Evolutionary conservation across 2,113 vertebrate genomes (phyloP).

Genomic region (Leptocoma aspasia): DNA sequence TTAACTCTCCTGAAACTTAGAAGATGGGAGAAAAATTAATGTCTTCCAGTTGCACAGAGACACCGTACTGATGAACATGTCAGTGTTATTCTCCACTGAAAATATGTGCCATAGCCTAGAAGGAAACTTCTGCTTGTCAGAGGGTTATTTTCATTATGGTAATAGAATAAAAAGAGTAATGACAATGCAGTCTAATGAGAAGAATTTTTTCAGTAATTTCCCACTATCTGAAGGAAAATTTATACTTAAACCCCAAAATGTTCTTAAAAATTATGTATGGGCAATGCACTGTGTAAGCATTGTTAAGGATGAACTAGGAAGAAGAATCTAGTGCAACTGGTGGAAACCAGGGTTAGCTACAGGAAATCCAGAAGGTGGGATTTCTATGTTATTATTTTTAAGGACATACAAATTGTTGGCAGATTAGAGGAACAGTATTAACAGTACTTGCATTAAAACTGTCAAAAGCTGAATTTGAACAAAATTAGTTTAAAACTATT

Average conservation of each 20-base stretch:
- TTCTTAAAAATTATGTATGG: neutral
- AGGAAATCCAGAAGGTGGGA: neutral
- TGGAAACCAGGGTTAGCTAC: neutral
- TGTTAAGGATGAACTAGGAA: neutral
- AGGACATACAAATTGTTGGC: neutral
- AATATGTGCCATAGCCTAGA: neutral
- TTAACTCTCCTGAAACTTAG: neutral
- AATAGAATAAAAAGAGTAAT: neutral
- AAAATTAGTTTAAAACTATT: neutral
- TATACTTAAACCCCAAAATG: neutral
- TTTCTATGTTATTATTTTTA: neutral
- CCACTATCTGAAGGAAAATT: neutral
- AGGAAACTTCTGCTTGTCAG: neutral
- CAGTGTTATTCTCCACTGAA: neutral
- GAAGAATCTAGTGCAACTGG: neutral
- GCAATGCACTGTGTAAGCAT: rapidly evolving
- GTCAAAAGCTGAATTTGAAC: neutral
- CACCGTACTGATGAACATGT: neutral
- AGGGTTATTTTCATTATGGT: neutral
- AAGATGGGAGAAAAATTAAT: rapidly evolving
- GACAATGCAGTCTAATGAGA: neutral
- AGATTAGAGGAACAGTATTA: neutral
- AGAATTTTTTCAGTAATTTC: neutral
- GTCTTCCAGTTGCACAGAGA: neutral
- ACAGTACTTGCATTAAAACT: neutral